phyloP scores from a whole-genome alignment of 92 coral and sea anemone species.

The Zoanthus solanderi region DNA sequence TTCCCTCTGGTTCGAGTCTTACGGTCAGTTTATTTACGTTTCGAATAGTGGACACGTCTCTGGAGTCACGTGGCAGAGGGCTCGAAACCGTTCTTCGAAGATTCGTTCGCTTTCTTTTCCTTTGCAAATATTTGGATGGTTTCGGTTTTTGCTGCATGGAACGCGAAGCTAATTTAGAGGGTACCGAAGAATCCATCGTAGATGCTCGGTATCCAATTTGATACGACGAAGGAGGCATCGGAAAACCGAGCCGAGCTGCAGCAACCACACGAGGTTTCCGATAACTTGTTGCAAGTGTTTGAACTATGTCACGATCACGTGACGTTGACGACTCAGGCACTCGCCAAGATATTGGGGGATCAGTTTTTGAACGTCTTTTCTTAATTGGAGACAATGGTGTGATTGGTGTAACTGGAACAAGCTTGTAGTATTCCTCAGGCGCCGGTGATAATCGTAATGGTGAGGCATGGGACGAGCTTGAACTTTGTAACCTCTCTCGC shows the following conservation, averaged over 20 bases:
- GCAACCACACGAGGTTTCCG: constrained; percentile 78
- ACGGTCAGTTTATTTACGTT: not conserved
- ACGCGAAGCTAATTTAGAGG: constrained; percentile 15
- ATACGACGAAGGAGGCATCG: constrained; percentile 12
- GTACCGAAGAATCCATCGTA: constrained; percentile 21
- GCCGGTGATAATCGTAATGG: constrained; percentile 90
- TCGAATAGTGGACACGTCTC: constrained; percentile 9
- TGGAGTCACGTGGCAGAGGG: constrained; percentile 30
- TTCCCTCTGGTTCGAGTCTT: constrained; percentile 36
- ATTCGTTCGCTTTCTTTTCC: constrained; percentile 10
- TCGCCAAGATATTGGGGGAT: constrained; percentile 78
- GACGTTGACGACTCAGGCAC: constrained; percentile 80
- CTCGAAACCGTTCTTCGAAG: constrained; percentile 44
- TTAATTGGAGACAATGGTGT: constrained; percentile 67
- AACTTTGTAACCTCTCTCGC: constrained; percentile 43
- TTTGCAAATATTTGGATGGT: not conserved
- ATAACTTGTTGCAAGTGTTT: constrained; percentile 79
- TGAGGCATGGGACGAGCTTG: constrained; percentile 60
- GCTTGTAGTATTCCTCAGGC: constrained; percentile 86
- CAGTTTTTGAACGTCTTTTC: constrained; percentile 42
- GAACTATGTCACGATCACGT: constrained; percentile 79
- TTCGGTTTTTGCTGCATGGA: constrained; percentile 29
- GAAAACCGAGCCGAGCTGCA: constrained; percentile 58
- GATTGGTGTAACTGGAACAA: constrained; percentile 85
- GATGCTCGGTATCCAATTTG: constrained; percentile 38